Evolutionary conservation across 2,797 vertebrate genomes (phyloP).

Genomic region (Acropternis orthonyx): DNA sequence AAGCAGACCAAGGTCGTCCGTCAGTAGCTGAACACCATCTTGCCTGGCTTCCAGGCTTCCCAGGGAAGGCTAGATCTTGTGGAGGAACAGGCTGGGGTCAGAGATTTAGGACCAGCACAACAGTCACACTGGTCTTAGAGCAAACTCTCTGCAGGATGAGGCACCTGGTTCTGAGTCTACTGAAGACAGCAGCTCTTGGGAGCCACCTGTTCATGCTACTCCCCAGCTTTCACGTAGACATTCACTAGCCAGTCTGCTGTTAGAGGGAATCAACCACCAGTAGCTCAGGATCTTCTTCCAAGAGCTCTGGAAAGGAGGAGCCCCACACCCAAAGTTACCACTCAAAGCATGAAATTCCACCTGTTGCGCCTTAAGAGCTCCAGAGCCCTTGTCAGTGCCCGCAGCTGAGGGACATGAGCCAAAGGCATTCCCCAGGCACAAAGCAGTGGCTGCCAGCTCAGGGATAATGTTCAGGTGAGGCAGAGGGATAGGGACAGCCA

Average conservation of each 20-base stretch:
- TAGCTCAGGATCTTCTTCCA: neutral
- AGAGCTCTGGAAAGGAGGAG: neutral
- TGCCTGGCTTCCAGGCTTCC: neutral
- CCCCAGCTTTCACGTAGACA: neutral
- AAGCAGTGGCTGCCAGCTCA: neutral
- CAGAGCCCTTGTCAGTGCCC: rapidly evolving
- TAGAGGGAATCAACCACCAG: neutral
- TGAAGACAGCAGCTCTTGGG: neutral
- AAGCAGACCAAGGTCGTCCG: neutral
- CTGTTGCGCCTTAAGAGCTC: neutral
- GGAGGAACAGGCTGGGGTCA: neutral
- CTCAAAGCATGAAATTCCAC: neutral
- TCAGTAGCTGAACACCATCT: neutral
- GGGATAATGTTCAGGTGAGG: neutral
- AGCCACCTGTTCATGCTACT: neutral
- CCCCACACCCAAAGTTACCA: neutral
- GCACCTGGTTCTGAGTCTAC: rapidly evolving
- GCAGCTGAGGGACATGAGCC: neutral
- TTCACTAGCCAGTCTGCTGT: neutral
- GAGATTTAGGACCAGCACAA: neutral
- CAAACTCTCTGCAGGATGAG: rapidly evolving
- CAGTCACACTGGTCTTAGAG: too few relatives aligned
- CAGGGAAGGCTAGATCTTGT: neutral
- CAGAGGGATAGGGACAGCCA: neutral
- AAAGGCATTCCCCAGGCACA: neutral